Conservation (phyloP, 64 coral and sea anemone genomes). For the Actinia equina region DNA sequence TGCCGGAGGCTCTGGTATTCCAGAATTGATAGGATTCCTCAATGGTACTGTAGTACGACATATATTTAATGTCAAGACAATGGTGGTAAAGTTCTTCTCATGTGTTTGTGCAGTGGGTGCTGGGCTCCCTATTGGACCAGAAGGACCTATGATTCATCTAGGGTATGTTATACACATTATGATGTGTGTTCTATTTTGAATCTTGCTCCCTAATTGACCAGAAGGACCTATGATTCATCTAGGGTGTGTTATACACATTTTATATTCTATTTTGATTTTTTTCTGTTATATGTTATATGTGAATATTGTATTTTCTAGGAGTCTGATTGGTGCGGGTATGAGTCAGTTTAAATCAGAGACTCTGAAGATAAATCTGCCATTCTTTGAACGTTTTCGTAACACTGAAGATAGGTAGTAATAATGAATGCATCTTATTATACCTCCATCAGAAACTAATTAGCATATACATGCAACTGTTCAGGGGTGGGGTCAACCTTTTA, state of each 20-base stretch:
- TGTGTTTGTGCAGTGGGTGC: constrained; percentile 92
- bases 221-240: constrained; percentile 98
- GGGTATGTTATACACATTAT: constrained; percentile 7
- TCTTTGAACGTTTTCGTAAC: constrained; percentile 98
- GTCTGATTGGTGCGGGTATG: constrained; percentile 93
- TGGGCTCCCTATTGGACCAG: constrained; percentile 84
- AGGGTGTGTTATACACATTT: constrained; percentile 38
- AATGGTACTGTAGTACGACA: constrained; percentile 89
- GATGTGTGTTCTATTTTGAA: neutral
- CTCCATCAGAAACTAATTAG: no score
- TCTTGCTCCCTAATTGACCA: constrained; percentile 61
- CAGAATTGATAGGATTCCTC: constrained; percentile 92
- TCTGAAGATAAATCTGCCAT: constrained; percentile 88
- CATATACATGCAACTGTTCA: no score
- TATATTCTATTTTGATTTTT: neutral
- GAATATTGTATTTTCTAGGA: constrained; percentile 45
- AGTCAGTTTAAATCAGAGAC: constrained; percentile 97
- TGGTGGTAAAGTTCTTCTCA: constrained; percentile 94
- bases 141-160: constrained; percentile 96
- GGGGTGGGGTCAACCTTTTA: no score
- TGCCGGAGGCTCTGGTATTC: constrained; percentile 86
- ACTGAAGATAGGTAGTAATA: constrained; percentile 80
- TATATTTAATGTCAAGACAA: constrained; percentile 90
- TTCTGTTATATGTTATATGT: neutral
- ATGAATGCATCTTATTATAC: no score